Percentiles rank a stretch among this genome's conserved stretches.
Conservation (phyloP, 2,113 vertebrate genomes). For the Pluvialis apricaria region DNA sequence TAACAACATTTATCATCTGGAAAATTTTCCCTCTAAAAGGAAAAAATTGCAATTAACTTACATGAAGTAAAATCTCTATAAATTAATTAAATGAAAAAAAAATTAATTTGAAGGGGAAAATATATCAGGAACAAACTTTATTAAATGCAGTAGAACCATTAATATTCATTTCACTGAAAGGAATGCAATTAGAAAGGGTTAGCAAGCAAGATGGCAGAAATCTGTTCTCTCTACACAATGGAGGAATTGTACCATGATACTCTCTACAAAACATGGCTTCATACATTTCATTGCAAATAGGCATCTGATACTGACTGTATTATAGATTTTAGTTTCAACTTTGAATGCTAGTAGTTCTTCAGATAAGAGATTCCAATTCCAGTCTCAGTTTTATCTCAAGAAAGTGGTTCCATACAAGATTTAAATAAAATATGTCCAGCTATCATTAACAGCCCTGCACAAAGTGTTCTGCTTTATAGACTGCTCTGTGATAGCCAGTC, state of each 20-base stretch:
- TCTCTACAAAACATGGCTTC: not conserved
- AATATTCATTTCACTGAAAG: constrained; percentile 62
- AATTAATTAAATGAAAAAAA: constrained; percentile 67
- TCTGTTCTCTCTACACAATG: not conserved
- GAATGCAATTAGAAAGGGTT: constrained; percentile 37
- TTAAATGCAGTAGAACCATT: constrained; percentile 53
- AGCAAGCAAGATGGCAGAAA: not conserved
- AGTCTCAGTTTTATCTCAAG: not conserved
- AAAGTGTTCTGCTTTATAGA: not conserved
- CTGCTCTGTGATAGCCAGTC: not conserved
- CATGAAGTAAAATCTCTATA: constrained; percentile 51
- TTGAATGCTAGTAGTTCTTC: not conserved
- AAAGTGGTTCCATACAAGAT: not conserved
- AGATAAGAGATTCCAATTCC: not conserved
- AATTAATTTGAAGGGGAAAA: constrained; percentile 64
- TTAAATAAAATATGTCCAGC: not conserved
- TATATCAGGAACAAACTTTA: constrained; percentile 46
- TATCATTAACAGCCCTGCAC: not conserved
- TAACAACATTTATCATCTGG: not conserved
- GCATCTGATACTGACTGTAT: not conserved
- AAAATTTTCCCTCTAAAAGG: not conserved
- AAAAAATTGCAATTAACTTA: constrained; percentile 65
- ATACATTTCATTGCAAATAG: not conserved
- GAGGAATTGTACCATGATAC: not conserved
- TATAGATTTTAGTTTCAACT: not conserved